These are phyloP conservation scores for Mongoloraphidia duomilia DNA, from an alignment of 2,888 invertebrate species.

Conservation along the genomic window DNA sequence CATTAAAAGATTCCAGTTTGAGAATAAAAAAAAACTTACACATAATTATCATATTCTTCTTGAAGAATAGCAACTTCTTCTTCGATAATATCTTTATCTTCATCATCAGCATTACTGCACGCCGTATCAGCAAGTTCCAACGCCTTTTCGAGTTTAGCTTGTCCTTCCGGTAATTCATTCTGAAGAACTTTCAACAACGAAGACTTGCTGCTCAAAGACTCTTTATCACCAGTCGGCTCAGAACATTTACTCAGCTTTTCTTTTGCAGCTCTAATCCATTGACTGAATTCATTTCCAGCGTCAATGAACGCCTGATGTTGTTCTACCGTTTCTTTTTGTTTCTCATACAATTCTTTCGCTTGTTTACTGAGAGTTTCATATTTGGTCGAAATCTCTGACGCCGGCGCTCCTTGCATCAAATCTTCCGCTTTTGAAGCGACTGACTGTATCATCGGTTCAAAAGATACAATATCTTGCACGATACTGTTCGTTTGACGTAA, in stretches of 20 bases:
- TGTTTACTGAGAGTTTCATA: conserved; percentile 82
- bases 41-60: conserved; percentile 77
- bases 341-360: conserved; percentile 77
- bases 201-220: conserved; percentile 72
- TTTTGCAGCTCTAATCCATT: conserved; percentile 84
- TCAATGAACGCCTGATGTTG: conserved; percentile 86
- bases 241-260: conserved; percentile 84
- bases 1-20: neutral
- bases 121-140: conserved; percentile 74
- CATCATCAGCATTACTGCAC: conserved; percentile 68
- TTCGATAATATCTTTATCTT: conserved; percentile 81
- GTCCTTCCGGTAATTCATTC: conserved; percentile 71
- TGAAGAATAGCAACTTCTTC: conserved; percentile 82
- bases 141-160: conserved; percentile 67
- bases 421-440: conserved; percentile 88
- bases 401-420: conserved; percentile 78
- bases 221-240: conserved; percentile 84
- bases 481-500: conserved; percentile 85
- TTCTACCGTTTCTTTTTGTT: conserved; percentile 79
- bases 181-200: conserved; percentile 73
- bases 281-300: conserved; percentile 78
- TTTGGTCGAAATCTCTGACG: conserved; percentile 81
- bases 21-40: conserved; percentile 35
- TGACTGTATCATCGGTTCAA: conserved; percentile 94
- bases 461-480: conserved; percentile 91